A percentile compares a stretch with the other conserved stretches of the same genome.
phyloP scores from a whole-genome alignment of 2,797 vertebrate genomes.

The Scleropages formosus region DNA sequence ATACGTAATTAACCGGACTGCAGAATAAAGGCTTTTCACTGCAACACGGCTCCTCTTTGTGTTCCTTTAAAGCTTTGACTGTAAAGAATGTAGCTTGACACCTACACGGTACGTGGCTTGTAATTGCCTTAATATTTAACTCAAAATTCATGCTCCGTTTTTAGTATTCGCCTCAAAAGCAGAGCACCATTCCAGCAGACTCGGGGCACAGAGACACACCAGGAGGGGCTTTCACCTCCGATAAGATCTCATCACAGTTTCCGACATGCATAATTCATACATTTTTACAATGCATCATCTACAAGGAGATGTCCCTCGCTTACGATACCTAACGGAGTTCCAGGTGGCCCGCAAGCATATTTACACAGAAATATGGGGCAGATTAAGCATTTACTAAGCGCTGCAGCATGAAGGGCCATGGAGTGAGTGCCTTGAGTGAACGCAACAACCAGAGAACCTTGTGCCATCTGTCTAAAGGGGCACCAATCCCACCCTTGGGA shows the following conservation, averaged over 20 bases:
- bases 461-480: conserved; percentile 23
- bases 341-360: conserved; percentile 1
- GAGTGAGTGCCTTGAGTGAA: neutral
- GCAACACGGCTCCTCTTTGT: neutral
- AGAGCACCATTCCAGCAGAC: neutral
- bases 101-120: neutral
- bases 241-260: conserved; percentile 15
- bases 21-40: neutral
- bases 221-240: neutral
- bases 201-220: neutral
- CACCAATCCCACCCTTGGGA: conserved; percentile 13
- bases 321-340: conserved; percentile 1
- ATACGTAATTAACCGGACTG: neutral
- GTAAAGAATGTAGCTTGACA: neutral
- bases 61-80: neutral
- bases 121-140: neutral
- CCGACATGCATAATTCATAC: conserved; percentile 22
- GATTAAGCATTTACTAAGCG: conserved; percentile 11
- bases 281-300: conserved; percentile 19
- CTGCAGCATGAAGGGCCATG: neutral
- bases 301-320: conserved; percentile 4
- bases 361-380: conserved; percentile 18
- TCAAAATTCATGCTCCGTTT: neutral
- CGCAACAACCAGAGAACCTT: neutral
- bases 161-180: neutral